Evolutionary conservation across 1,140 invertebrate species (phyloP).

Genomic region (Yoshiicerus persimilis): DNA sequence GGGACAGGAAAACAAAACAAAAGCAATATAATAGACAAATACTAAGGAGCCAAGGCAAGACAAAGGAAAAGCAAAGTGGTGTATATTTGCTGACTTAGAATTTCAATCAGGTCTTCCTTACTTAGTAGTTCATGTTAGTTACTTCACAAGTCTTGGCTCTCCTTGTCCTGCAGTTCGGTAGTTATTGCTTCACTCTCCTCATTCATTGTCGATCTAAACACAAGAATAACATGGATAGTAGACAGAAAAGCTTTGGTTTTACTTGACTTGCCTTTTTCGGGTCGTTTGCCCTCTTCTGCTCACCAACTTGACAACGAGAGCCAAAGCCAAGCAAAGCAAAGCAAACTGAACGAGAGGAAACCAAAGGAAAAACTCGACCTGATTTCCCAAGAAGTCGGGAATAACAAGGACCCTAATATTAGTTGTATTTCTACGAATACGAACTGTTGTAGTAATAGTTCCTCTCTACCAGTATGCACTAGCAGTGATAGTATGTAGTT

Average conservation of each 20-base stretch:
- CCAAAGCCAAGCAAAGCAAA: background rate
- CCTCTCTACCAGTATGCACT: too few relatives aligned
- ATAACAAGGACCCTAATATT: background rate
- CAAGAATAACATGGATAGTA: background rate
- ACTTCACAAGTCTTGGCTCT: background rate
- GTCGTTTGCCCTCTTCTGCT: background rate
- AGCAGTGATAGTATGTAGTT: too few relatives aligned
- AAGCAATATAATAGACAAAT: background rate
- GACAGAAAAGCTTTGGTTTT: background rate
- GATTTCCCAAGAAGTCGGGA: background rate
- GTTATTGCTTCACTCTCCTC: slow-evolving; percentile 1
- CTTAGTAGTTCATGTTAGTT: slow-evolving; percentile 1
- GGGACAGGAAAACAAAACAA: background rate
- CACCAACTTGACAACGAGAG: background rate
- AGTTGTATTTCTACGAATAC: too few relatives aligned
- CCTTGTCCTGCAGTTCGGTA: background rate
- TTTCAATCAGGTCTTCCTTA: background rate
- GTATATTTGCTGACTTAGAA: background rate
- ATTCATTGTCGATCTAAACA: slow-evolving; percentile 3
- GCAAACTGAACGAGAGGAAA: background rate
- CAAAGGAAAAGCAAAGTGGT: background rate
- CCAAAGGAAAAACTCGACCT: slow-evolving; percentile 2
- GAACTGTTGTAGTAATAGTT: too few relatives aligned
- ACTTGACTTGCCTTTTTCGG: background rate
- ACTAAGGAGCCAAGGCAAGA: background rate